These are phyloP conservation scores for Eupristina koningsbergeri DNA, from an alignment of 1,140 invertebrate genomes.

Conservation along the genomic window DNA sequence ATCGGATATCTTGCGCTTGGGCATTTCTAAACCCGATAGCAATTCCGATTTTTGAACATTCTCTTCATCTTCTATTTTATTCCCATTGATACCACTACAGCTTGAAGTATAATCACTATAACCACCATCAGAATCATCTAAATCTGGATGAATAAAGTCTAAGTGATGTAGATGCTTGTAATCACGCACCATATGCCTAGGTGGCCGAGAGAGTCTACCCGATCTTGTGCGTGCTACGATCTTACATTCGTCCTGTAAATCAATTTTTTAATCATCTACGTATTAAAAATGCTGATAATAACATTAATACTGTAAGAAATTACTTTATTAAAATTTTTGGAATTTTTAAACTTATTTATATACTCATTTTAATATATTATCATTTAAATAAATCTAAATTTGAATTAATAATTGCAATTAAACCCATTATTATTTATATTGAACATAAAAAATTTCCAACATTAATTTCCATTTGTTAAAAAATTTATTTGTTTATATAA, in stretches of 20 bases:
- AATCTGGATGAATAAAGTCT: conserved; percentile 76
- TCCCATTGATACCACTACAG: conserved; percentile 54
- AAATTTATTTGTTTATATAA: no score
- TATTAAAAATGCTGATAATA: not conserved
- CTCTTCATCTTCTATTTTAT: conserved; percentile 66
- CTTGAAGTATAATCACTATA: conserved; percentile 79
- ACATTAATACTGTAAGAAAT: not conserved
- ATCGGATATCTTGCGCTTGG: conserved; percentile 74
- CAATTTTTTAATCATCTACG: not conserved
- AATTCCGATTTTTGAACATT: conserved; percentile 64
- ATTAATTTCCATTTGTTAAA: no score
- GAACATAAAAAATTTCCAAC: no score
- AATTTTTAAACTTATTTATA: no score
- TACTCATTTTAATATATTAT: no score
- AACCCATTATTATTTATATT: no score
- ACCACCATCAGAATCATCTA: conserved; percentile 79
- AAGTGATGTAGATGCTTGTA: conserved; percentile 79
- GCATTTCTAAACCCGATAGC: conserved; percentile 66
- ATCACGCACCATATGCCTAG: conserved; percentile 80
- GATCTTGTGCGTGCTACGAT: conserved; percentile 76
- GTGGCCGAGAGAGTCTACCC: conserved; percentile 78
- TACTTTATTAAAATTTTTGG: no score
- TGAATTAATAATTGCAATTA: no score
- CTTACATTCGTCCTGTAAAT: conserved; percentile 74
- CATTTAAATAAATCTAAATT: no score